Evolutionary conservation across 2,113 vertebrate species (phyloP).

Genomic region (Pterocles gutturalis): DNA sequence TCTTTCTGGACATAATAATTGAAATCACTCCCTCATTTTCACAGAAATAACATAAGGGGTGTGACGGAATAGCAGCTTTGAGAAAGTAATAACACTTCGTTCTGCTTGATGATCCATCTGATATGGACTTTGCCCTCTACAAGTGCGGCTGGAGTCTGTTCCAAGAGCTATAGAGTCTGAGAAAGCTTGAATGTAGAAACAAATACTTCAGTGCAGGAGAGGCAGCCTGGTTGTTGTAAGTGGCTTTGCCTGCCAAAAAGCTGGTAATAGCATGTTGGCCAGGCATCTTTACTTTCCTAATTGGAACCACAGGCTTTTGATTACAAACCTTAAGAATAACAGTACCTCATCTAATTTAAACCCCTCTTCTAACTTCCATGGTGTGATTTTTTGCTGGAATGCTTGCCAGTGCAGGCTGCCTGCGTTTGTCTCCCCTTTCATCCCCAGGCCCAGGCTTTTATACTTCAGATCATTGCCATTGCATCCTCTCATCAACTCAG

Average conservation of each 20-base stretch:
- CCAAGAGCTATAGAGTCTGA: slow-evolving; percentile 54
- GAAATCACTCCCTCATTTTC: slow-evolving; percentile 31
- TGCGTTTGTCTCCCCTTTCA: background rate
- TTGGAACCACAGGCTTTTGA: slow-evolving; percentile 69
- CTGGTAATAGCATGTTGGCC: slow-evolving; percentile 65
- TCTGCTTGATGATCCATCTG: slow-evolving; percentile 49
- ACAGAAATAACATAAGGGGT: background rate
- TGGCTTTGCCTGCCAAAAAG: slow-evolving; percentile 72
- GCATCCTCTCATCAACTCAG: background rate
- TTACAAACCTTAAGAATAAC: slow-evolving; percentile 48
- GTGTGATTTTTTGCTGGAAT: background rate
- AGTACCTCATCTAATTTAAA: slow-evolving; percentile 27
- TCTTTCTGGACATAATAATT: background rate
- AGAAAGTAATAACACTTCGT: slow-evolving; percentile 50
- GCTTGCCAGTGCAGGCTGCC: background rate
- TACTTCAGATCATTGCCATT: background rate
- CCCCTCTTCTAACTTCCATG: background rate
- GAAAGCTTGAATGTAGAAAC: slow-evolving; percentile 76
- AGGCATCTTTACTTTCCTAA: slow-evolving; percentile 66
- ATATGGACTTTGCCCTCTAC: slow-evolving; percentile 61
- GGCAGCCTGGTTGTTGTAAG: slow-evolving; percentile 62
- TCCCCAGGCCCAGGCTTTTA: background rate
- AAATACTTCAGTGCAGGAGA: slow-evolving; percentile 72
- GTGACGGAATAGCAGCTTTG: slow-evolving; percentile 44
- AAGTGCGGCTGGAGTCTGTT: slow-evolving; percentile 51